These are phyloP conservation scores for Peucedramus taeniatus DNA, from an alignment of 2,113 vertebrate species.

Conservation along the genomic window DNA sequence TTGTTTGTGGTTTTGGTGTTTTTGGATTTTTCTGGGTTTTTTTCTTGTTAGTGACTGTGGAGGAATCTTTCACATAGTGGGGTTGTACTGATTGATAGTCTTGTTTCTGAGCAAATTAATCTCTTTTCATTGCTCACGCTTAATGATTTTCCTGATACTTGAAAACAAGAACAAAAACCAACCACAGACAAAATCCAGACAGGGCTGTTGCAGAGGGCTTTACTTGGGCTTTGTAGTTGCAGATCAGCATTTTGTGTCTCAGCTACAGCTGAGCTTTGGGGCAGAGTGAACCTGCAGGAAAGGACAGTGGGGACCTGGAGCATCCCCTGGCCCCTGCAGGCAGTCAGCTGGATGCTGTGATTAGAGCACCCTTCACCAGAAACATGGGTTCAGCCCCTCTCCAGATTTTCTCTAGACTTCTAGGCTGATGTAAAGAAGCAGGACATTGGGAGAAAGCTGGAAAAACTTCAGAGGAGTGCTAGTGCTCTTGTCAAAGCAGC, in stretches of 20 bases:
- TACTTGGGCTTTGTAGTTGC: background rate
- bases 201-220: background rate
- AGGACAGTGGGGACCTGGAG: background rate
- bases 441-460: background rate
- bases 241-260: background rate
- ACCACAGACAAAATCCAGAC: background rate
- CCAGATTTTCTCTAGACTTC: background rate
- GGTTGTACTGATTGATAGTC: background rate
- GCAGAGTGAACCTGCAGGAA: background rate
- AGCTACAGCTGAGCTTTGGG: background rate
- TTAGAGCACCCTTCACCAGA: background rate
- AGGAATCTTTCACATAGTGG: background rate
- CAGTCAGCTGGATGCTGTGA: background rate
- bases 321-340: background rate
- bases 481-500: background rate
- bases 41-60: accelerated
- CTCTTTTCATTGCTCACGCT: accelerated
- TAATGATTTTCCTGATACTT: background rate
- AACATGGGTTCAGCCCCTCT: background rate
- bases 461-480: background rate
- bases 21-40: no score
- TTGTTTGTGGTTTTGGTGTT: background rate
- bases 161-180: background rate
- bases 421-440: background rate
- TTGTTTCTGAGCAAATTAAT: background rate